Evolutionary conservation across 2,113 vertebrate species (phyloP), one percentile per base, ranked within the genome.

Genomic region (Eptesicus fuscus): DNA sequence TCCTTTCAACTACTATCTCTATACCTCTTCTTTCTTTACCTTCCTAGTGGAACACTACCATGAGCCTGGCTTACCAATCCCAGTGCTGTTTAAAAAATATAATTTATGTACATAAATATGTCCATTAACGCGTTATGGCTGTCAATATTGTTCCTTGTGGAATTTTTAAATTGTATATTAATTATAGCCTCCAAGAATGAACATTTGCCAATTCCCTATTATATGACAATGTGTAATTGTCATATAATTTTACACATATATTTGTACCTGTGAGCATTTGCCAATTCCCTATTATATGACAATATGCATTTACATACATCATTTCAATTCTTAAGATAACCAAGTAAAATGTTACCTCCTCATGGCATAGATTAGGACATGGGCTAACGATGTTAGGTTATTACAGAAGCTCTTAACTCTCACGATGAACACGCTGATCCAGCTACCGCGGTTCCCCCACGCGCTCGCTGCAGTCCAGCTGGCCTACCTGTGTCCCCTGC

Each of bases 401-500:
- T 44, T 65, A 22, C 2, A 28, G 44, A 91, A 84, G 40, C 7
- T 67, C 88, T 73, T 83, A 32, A 9, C 23, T 83, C 53, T 28
- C 49, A 13, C 1, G 4, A 4, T 9, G 35, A 84, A 28, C 35
- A 90, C 18, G 12, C 23, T 83, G 49, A 18, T 12, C 49, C 9
- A 16, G 10, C 20, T 9, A 42, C 32, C 20, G 2, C 14, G 0
- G 1, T 13, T 70, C 8, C 22, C 7, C 74, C 4, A 2, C 1
- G 2, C 0, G 2, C 17, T 10, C 49, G 14, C 37, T 16, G 10
- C 14, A 44, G 25, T 28, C 61, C 61, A 11, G 16, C 14, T 12
- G 30, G 16, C 71, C 44, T 11, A 32, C 37, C 44, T 28, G 10
- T 9, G 4, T 4, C 20, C 11, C 59, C 49, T 40, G 28, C 25